Evolutionary conservation across 2,888 invertebrate genomes (phyloP), one percentile per base, ranked within the genome.

Genomic region (Drosophila lutescens): DNA sequence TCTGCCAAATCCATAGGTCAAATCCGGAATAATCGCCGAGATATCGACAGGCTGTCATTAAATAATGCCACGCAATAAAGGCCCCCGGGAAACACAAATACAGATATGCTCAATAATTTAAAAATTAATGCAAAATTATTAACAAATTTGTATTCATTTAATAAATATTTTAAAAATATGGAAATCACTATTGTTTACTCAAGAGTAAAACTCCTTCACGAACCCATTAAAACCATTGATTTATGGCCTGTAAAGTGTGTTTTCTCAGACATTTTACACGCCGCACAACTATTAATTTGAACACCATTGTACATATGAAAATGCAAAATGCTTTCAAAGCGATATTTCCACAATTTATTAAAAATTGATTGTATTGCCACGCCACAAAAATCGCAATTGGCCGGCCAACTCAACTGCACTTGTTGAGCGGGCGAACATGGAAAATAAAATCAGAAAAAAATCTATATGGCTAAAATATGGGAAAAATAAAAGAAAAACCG

Each of bases 281-380:
- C 17, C 10, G 7, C 30, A 49, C 47, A 49, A 49, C 49, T 49
- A 49, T 49, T 49, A 49, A 49, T 49, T 49, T 49, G 49, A 49
- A 49, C 49, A 49, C 49, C 32, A 13, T 34, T 34, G 49, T 49
- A 34, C 46, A 40, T 41, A 77, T 76, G 69, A 81, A 84, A 86
- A 83, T 83, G 86, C 81, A 83, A 83, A 83, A 86, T 84, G 79
- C 70, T 77, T 38, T 32, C 51, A 57, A 57, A 56, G 61, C 65
- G 56, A 69, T 53, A 79, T 79, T 78, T 86, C 77, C 76, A 86
- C 86, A 86, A 83, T 83, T 83, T 83, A 83, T 83, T 83, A 83
- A 83, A 83, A 83, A 83, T 83, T 83, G 86, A 83, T 83, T 83
- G 86, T 83, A 79, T 84, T 86, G 83, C 86, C 83, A 84, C 80